Evolutionary conservation across 2,888 invertebrate genomes (phyloP).

Genomic region (Endotricha flammealis): DNA sequence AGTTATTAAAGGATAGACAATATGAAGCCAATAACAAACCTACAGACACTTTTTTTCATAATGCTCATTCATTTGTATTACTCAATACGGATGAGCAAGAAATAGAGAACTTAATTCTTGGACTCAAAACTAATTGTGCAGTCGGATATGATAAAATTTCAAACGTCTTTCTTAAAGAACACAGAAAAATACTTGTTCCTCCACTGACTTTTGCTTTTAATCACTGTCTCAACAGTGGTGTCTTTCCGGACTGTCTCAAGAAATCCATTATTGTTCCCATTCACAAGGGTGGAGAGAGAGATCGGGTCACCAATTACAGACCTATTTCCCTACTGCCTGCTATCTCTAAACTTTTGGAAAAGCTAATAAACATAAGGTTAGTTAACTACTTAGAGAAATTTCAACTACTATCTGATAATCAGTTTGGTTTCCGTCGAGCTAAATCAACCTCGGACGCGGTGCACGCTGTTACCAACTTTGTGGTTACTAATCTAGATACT

Average conservation of each 20-base stretch:
- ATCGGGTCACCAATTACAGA: slow-evolving; percentile 12
- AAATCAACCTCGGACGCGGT: slow-evolving; percentile 11
- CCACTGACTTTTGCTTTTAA: no score
- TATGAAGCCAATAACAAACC: no score
- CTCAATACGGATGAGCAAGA: no score
- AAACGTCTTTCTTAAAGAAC: no score
- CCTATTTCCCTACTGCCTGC: slow-evolving; percentile 14
- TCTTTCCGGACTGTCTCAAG: slow-evolving; percentile 5
- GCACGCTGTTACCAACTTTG: neutral
- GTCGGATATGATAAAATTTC: no score
- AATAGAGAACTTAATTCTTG: no score
- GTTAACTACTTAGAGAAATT: slow-evolving; percentile 1
- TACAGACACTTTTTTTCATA: no score
- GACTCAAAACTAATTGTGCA: no score
- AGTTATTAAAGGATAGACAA: no score
- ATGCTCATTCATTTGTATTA: no score
- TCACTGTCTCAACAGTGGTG: neutral
- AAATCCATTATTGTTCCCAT: slow-evolving; percentile 13
- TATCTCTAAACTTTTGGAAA: slow-evolving; percentile 14
- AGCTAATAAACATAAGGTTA: slow-evolving; percentile 4
- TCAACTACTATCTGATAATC: neutral
- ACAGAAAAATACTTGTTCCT: no score
- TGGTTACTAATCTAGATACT: neutral
- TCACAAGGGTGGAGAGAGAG: slow-evolving; percentile 13
- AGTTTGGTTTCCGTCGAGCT: slow-evolving; percentile 5